Base-by-base conservation (phyloP, 2,888 invertebrate species). In the Steromphala cineraria region DNA sequence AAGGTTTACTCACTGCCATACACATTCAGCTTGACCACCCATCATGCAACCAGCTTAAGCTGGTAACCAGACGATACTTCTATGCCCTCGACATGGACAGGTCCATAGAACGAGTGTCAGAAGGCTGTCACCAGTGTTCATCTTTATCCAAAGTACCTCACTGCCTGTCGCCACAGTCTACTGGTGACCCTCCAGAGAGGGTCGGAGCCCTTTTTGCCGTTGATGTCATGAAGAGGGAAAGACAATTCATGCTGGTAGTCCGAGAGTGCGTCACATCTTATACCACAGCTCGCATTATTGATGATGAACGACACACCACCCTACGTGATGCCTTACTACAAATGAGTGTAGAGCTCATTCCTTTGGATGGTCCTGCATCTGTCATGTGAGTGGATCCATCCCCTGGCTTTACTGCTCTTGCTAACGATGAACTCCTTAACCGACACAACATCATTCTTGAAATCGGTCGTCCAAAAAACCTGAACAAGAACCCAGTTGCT, bases 21-120 rank as follows among this genome's bases (percentile, higher is more conserved):
- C 83, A 84, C 53, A 40, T 84, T 17, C 31, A 82, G 40, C 77
- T 84, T 21, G 62, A 80, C 71, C 82, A 84, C 62, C 81, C 81
- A 5, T 55, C 80, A n/a, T 21, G n/a, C 0, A 53, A 76, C 67
- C 78, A 82, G 46, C 62, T 83, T 21, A 78, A 79, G 21, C 17
- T 67, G n/a, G 53, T 84, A 13, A 52, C 76, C n/a, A 8, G 79
- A n/a, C 81, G 79, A 8, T 40, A 67, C n/a, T 80, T 81, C 81
- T 81, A 46, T 77, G 80, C 78, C 19, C 52, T 82, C 4, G 80
- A 74, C 17, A 67, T 80, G 71, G 80, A 80, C 36, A 46, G 52
- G 36, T 3, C 78, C n/a, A 62, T 78, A 13, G 67, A 56, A 15
- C 28, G 13, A 0, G 74, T 78, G 4, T 21, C 56, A n/a, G 15